Evolutionary conservation across 2,888 invertebrate genomes (phyloP).

Genomic region (Melanargia galathea): DNA sequence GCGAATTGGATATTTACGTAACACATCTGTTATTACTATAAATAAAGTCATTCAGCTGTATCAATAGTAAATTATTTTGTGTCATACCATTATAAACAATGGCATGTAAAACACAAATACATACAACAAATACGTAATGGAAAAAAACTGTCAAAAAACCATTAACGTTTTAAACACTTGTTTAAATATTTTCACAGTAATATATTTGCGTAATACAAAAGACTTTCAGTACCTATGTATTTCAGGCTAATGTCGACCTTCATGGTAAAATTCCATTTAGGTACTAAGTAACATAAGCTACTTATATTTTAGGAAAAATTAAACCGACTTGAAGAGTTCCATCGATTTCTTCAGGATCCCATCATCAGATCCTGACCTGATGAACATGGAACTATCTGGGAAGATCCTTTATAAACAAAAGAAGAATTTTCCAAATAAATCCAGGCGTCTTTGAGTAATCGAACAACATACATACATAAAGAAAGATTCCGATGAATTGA

Average conservation of each 20-base stretch:
- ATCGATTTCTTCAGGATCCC: too few relatives aligned
- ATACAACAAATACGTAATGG: conserved; percentile 28
- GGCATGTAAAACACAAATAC: conserved; percentile 24
- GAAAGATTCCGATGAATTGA: too few relatives aligned
- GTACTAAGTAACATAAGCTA: too few relatives aligned
- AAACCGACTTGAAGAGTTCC: too few relatives aligned
- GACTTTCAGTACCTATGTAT: background rate
- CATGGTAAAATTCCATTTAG: too few relatives aligned
- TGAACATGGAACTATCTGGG: too few relatives aligned
- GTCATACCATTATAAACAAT: conserved; percentile 1
- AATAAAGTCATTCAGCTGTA: conserved; percentile 27
- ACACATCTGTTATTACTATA: background rate
- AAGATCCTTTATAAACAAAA: too few relatives aligned
- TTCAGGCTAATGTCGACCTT: background rate
- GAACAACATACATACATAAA: too few relatives aligned
- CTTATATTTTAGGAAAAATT: too few relatives aligned
- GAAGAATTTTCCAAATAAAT: too few relatives aligned
- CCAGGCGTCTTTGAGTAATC: too few relatives aligned
- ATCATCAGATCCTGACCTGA: too few relatives aligned
- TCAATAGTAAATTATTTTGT: conserved; percentile 28
- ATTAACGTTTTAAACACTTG: conserved; percentile 38
- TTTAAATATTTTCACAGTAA: conserved; percentile 40
- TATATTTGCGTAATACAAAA: conserved; percentile 31
- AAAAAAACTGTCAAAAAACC: conserved; percentile 23
- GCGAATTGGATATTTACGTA: background rate